Evolutionary conservation across 2,113 vertebrate genomes (phyloP), one percentile per base, ranked within the genome.

Genomic region (Corythaeola cristata): DNA sequence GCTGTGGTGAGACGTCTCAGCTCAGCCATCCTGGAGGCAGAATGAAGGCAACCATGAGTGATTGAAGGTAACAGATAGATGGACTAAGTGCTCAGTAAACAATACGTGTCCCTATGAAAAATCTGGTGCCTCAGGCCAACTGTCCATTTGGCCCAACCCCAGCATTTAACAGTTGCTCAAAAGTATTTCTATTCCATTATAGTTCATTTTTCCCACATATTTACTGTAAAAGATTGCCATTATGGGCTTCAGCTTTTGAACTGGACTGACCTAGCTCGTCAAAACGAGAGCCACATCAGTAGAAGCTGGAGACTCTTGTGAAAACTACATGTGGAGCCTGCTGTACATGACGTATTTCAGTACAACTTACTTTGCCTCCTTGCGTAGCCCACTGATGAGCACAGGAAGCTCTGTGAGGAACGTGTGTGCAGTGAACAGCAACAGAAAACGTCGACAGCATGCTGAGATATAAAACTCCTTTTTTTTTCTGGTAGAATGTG

Each of bases 1-100:
- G 66, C 86, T 91, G 44, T 44, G 68, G 64, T 1, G 9, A 94
- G 92, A 89, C 35, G 0, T 72, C 80, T 81, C 0, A 0, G 24
- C 56, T 92, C 76, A 89, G 83, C 45, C 56, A 0, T 95, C 49
- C 76, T 95, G 91, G 66, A 86, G 87, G 74, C 77, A 89, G 69
- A 91, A 85, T 41, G 88, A 88, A 90, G 88, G 94, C 85, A 94
- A 35, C 89, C 93, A 58, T 22, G 64, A 74, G 87, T 96, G 94
- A 96, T 85, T 95, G 95, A 97, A 97, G 90, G 94, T 95, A 97
- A 96, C 94, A 97, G 94, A 90, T 90, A 96, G 97, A 93, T 53
- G 44, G 71, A 49, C 77, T 93, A 93, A 93, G 72, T 59, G 59
- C 64, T 96, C 92, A 92, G 85, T 92, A 95, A 91, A 88, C 76